phyloP scores from a whole-genome alignment of 2,888 invertebrate species.

The Yponomeuta cagnagella region DNA sequence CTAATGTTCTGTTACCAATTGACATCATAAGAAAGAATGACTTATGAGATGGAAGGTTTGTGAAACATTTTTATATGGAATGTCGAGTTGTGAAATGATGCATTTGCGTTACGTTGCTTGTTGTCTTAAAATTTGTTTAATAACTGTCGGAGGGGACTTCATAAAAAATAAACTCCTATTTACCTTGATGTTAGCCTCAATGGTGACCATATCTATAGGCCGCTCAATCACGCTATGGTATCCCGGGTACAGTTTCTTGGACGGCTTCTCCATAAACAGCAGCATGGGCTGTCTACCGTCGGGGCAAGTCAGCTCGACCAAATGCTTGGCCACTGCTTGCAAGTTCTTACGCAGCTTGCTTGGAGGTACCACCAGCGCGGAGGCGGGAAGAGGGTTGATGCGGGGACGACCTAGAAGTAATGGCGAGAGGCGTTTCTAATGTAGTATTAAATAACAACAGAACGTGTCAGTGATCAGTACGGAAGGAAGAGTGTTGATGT shows the following conservation, averaged over 20 bases:
- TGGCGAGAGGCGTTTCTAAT: background rate
- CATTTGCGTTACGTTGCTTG: too few species aligned
- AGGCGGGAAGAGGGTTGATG: constrained; percentile 45
- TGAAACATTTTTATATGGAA: too few species aligned
- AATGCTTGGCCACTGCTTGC: constrained; percentile 82
- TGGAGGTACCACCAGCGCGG: constrained; percentile 49
- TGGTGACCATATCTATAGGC: constrained; percentile 96
- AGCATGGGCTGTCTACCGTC: constrained; percentile 91
- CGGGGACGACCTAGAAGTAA: constrained; percentile 56
- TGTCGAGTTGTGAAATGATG: too few species aligned
- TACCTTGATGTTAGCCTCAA: constrained; percentile 90
- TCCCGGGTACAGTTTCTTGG: constrained; percentile 94
- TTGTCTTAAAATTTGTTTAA: too few species aligned
- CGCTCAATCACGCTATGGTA: constrained; percentile 95
- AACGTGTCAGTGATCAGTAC: too few species aligned
- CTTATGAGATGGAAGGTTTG: too few species aligned
- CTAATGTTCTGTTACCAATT: too few species aligned
- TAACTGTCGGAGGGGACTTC: too few species aligned
- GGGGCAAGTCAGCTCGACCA: constrained; percentile 66
- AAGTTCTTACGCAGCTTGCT: constrained; percentile 86
- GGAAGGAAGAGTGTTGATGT: too few species aligned
- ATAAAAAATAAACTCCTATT: too few species aligned
- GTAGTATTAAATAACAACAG: too few species aligned
- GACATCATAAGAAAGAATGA: too few species aligned
- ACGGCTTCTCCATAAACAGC: constrained; percentile 97